These are phyloP conservation scores for Thecophora atra DNA, from an alignment of 2,888 invertebrate species.

Conservation along the genomic window DNA sequence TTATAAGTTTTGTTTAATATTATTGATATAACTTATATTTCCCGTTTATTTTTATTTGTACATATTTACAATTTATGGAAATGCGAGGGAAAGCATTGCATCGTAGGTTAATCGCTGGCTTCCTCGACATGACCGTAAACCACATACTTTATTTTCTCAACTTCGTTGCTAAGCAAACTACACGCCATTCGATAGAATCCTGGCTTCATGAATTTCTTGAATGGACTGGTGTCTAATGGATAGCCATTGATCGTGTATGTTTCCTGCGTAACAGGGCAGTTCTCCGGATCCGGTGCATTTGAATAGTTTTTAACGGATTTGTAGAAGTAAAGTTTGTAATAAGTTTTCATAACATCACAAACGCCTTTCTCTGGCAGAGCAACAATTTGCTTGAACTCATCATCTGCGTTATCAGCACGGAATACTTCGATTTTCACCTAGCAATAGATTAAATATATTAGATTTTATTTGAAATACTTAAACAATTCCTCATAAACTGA, in stretches of 20 bases:
- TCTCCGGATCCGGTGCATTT: slow-evolving; percentile 56
- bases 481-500: too few relatives aligned
- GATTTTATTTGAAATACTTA: too few relatives aligned
- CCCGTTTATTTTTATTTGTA: too few relatives aligned
- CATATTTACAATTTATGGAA: too few relatives aligned
- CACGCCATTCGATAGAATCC: slow-evolving; percentile 50
- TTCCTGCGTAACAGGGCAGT: slow-evolving; percentile 51
- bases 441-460: neutral
- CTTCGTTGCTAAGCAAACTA: slow-evolving; percentile 41
- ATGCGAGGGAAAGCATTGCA: neutral
- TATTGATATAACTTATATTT: too few relatives aligned
- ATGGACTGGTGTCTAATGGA: slow-evolving; percentile 47
- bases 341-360: slow-evolving; percentile 49
- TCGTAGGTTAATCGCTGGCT: too few relatives aligned
- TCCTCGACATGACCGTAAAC: slow-evolving; percentile 46
- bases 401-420: slow-evolving; percentile 39
- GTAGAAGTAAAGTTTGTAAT: slow-evolving; percentile 55
- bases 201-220: slow-evolving; percentile 45
- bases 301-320: slow-evolving; percentile 52
- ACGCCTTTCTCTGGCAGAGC: slow-evolving; percentile 43
- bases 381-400: slow-evolving; percentile 43
- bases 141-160: slow-evolving; percentile 48
- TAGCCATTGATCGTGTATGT: slow-evolving; percentile 52
- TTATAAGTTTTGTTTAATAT: too few relatives aligned
- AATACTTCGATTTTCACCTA: slow-evolving; percentile 47